Percentiles rank a stretch among this genome's conserved stretches.
Conservation (phyloP, 2,113 vertebrate species). For the Dicentrarchus labrax region DNA sequence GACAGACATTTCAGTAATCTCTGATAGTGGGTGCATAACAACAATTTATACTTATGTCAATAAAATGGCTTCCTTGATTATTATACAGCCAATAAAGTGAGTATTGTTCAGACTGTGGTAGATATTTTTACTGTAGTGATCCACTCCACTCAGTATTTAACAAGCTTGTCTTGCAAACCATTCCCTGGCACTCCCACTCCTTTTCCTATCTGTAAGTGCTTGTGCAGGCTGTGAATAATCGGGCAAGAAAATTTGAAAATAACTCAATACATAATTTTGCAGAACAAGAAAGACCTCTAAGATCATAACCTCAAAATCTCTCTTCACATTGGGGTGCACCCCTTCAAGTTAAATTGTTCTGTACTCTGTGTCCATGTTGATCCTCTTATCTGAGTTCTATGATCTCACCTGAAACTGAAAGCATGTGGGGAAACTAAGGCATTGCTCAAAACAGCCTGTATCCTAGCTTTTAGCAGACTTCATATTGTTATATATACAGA, state of each 20-base stretch:
- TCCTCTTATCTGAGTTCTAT: constrained; percentile 20
- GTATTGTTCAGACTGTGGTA: neutral
- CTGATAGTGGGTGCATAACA: neutral
- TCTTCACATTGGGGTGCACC: neutral
- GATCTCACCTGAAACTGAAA: constrained; percentile 28
- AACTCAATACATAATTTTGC: neutral
- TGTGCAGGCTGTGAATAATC: neutral
- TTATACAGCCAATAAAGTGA: constrained; percentile 17
- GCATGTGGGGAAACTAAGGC: constrained; percentile 3
- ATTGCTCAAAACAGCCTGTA: constrained; percentile 8
- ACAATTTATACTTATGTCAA: neutral
- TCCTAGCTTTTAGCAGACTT: neutral
- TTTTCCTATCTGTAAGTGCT: neutral
- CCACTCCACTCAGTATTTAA: neutral
- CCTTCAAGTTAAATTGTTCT: neutral
- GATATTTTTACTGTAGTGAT: neutral
- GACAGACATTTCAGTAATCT: neutral
- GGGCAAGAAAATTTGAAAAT: neutral
- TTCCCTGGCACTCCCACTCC: neutral
- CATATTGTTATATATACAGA: constrained; percentile 22
- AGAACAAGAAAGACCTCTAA: neutral
- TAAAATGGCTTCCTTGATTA: neutral
- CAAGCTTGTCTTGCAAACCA: constrained; percentile 9
- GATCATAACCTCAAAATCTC: neutral
- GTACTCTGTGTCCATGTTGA: constrained; percentile 24